Evolutionary conservation across 2,113 vertebrate species (phyloP).

Genomic region (Ceyx cyanopectus): DNA sequence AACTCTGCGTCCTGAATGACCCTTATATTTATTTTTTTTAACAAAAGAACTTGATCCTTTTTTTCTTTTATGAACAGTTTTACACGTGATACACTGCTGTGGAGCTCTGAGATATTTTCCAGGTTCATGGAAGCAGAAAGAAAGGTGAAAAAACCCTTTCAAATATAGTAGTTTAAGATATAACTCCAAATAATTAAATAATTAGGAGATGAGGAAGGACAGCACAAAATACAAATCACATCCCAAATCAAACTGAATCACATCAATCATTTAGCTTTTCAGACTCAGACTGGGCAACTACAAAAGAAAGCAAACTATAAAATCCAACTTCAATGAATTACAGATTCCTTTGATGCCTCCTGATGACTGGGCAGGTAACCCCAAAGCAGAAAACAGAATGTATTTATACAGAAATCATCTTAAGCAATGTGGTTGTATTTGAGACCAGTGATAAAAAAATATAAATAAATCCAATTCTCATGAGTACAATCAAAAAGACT

Average conservation of each 20-base stretch:
- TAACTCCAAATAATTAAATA: background rate
- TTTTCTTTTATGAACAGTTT: background rate
- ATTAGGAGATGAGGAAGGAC: background rate
- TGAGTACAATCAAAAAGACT: background rate
- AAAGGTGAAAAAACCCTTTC: fast-evolving
- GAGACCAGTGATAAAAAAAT: background rate
- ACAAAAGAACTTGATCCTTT: background rate
- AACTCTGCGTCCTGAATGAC: background rate
- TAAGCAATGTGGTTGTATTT: background rate
- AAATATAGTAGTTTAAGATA: background rate
- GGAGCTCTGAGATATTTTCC: background rate
- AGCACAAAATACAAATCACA: background rate
- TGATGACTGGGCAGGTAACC: background rate
- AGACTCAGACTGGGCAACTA: background rate
- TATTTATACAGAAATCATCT: background rate
- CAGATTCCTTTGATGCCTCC: background rate
- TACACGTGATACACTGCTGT: background rate
- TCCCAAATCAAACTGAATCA: background rate
- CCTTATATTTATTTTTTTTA: background rate
- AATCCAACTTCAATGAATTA: background rate
- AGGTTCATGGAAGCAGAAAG: background rate
- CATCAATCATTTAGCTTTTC: background rate
- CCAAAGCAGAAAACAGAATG: background rate
- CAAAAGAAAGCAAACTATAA: background rate
- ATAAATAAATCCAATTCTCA: background rate